A percentile compares a stretch with the other conserved stretches of the same genome.
These are phyloP conservation scores for Zaprionus davidi DNA, from an alignment of 1,140 invertebrate species.

Conservation along the genomic window DNA sequence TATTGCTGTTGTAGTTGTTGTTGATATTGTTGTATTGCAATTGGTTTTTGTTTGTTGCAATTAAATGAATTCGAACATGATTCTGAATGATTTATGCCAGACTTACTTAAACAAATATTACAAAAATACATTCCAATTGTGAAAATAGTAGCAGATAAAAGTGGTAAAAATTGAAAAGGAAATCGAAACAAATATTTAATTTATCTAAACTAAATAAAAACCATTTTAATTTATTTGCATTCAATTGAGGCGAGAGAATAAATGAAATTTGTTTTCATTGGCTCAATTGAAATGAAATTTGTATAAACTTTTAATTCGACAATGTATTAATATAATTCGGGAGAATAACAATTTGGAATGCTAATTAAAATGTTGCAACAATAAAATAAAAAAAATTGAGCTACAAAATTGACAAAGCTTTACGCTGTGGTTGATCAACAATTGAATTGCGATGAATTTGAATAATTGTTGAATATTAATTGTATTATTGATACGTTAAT, in stretches of 20 bases:
- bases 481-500: constrained; percentile 11
- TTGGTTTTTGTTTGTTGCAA: constrained; percentile 33
- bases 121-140: constrained; percentile 26
- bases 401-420: not conserved
- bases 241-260: constrained; percentile 21
- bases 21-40: not conserved
- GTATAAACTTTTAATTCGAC: not conserved
- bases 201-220: constrained; percentile 15
- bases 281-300: not conserved
- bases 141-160: not conserved
- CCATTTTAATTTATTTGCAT: constrained; percentile 18
- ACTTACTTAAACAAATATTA: constrained; percentile 20
- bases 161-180: not conserved
- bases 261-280: not conserved
- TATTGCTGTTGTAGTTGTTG: constrained; percentile 13
- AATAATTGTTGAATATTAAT: constrained; percentile 7
- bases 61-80: constrained; percentile 27
- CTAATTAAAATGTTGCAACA: constrained; percentile 18
- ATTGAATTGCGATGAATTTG: not conserved
- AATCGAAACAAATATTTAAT: constrained; percentile 16
- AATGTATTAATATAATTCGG: not conserved
- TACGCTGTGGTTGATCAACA: not conserved
- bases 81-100: constrained; percentile 32
- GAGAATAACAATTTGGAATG: not conserved
- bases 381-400: not conserved